A percentile compares a stretch with the other conserved stretches of the same genome.
These are phyloP conservation scores for Tyto alba DNA, from an alignment of 2,113 vertebrate genomes.

Conservation along the genomic window DNA sequence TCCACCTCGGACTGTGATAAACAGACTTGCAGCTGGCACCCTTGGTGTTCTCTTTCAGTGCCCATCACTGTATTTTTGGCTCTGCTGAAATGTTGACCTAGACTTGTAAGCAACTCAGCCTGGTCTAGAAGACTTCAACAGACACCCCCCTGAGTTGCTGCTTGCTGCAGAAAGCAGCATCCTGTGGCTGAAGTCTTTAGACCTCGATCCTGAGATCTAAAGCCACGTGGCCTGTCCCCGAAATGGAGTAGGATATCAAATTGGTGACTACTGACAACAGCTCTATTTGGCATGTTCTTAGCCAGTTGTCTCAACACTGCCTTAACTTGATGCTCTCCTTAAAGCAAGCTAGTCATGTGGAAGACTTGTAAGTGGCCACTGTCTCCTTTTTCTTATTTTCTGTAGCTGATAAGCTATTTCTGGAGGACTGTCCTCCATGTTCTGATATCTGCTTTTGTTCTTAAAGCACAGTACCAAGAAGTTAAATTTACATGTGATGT, in stretches of 20 bases:
- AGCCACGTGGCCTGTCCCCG: neutral
- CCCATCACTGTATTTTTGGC: conserved; percentile 17
- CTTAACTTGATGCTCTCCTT: conserved; percentile 61
- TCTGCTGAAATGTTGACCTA: conserved; percentile 39
- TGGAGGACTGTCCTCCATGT: conserved; percentile 44
- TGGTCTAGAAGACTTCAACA: conserved; percentile 33
- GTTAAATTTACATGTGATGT: conserved; percentile 58
- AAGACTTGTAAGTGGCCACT: conserved; percentile 66
- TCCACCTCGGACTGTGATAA: conserved; percentile 42
- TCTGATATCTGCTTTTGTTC: conserved; percentile 63
- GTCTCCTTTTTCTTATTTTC: conserved; percentile 25
- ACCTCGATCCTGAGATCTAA: neutral
- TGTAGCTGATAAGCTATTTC: conserved; percentile 60
- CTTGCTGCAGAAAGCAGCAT: conserved; percentile 8
- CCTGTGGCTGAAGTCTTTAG: conserved; percentile 29
- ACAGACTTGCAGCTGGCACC: conserved; percentile 28
- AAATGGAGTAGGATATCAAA: conserved; percentile 29
- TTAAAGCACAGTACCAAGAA: conserved; percentile 67
- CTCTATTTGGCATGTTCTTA: conserved; percentile 38
- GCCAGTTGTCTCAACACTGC: conserved; percentile 61
- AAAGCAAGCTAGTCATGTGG: conserved; percentile 53
- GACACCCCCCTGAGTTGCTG: neutral
- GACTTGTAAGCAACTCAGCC: neutral
- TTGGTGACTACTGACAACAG: conserved; percentile 58
- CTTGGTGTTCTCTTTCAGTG: neutral